Conservation (phyloP, 2,888 invertebrate genomes). For the Scaptomyza cyrtandrae region DNA sequence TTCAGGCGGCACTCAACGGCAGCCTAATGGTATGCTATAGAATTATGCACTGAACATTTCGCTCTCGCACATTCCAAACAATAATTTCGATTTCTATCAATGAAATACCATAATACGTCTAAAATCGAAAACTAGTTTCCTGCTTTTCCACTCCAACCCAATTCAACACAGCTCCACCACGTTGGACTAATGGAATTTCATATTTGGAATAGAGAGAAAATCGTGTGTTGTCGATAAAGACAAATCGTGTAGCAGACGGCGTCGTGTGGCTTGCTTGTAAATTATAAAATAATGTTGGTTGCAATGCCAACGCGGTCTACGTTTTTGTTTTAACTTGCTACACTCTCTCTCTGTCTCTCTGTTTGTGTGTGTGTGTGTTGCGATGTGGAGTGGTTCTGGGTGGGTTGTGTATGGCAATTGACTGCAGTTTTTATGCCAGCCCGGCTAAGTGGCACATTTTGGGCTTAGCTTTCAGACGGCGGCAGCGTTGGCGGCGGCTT, state of each 20-base stretch:
- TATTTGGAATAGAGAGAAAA: slow-evolving; percentile 22
- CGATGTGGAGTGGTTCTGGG: no score
- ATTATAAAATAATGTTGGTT: slow-evolving; percentile 79
- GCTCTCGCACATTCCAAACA: slow-evolving; percentile 22
- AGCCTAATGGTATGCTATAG: slow-evolving; percentile 19
- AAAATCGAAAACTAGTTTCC: slow-evolving; percentile 35
- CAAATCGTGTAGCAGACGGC: slow-evolving; percentile 69
- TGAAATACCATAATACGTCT: slow-evolving; percentile 48
- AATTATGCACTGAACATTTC: slow-evolving; percentile 23
- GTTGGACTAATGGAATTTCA: slow-evolving; percentile 64
- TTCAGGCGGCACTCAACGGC: no score
- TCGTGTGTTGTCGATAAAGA: slow-evolving; percentile 64
- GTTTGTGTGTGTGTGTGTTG: no score
- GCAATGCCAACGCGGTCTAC: slow-evolving; percentile 68
- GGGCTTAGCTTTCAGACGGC: slow-evolving; percentile 74
- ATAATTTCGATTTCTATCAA: slow-evolving; percentile 76
- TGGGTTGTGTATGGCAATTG: slow-evolving; percentile 7
- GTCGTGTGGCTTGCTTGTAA: slow-evolving; percentile 68
- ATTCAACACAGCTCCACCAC: background rate
- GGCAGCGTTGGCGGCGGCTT: slow-evolving; percentile 18
- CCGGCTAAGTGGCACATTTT: slow-evolving; percentile 75
- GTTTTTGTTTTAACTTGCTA: slow-evolving; percentile 34
- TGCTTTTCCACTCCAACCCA: background rate
- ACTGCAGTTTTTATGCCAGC: slow-evolving; percentile 72
- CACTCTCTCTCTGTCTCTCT: background rate